Base-by-base conservation (phyloP, 2,797 vertebrate genomes). In the Syngnathus acus region DNA sequence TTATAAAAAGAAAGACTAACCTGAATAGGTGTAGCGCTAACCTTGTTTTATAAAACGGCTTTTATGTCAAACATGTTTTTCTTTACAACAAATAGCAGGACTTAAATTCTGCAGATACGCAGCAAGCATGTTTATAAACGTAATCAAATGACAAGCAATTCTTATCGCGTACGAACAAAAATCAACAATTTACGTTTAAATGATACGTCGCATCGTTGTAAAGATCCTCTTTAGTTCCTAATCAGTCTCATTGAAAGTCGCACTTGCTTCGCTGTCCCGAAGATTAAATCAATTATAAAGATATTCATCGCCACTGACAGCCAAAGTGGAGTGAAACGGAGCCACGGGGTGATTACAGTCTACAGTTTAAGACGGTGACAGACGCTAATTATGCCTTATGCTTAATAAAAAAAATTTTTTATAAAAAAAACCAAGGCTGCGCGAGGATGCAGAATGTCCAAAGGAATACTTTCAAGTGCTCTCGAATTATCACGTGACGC, bases 241-340 rank as follows among this genome's bases (percentile, higher is more conserved):
- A 42, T 62, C 48, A 64, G 26, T 1, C 23, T 37, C 26, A 37
- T 37, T 17, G 11, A 57, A 57, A 32, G 17, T 32, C 21, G 9
- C 7, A 32, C 45, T n/a, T 10, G n/a, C 45, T 65, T 68, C 69
- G 83, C 84, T 88, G 78, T 89, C 74, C 81, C 76, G 53, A 88
- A 90, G 89, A 89, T 86, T 85, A 82, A 86, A 48, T 72, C 86
- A 32, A 86, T 91, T 79, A 74, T 88, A 71, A 73, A 84, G 82
- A 88, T 90, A 91, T 90, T 92, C 92, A 93, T 89, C 91, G 88
- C 82, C 84, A 73, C 87, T 91, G 93, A 91, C 93, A 93, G 90
- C 88, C 86, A 92, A 85, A 90, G 91, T 90, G 84, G 85, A 87
- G 79, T 90, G 85, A 84, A 93, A 93, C 85, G 88, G 87, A 93